phyloP scores from a whole-genome alignment of 2,888 invertebrate species.

The Diaphora mendica region DNA sequence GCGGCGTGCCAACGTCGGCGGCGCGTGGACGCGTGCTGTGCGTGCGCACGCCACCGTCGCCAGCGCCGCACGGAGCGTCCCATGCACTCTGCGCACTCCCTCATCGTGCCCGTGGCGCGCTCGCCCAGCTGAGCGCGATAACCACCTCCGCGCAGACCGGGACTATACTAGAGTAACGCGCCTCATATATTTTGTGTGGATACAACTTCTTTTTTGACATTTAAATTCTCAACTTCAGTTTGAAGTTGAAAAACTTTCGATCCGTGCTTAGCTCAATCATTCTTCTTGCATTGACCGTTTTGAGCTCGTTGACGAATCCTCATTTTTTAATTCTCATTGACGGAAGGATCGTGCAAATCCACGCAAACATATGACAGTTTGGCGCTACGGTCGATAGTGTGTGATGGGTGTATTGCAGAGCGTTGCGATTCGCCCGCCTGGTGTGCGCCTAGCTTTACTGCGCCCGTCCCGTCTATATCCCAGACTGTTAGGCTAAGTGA shows the following conservation, averaged over 20 bases:
- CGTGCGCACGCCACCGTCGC: slow-evolving; percentile 86
- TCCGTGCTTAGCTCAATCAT: background rate
- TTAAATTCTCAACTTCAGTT: background rate
- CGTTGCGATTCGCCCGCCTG: slow-evolving; percentile 31
- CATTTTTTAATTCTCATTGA: background rate
- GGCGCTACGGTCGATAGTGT: slow-evolving; percentile 29
- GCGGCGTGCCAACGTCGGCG: slow-evolving; percentile 87
- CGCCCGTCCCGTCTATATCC: slow-evolving; percentile 65
- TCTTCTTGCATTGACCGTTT: background rate
- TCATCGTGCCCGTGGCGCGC: slow-evolving; percentile 35
- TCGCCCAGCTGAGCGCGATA: slow-evolving; percentile 68
- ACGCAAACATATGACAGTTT: slow-evolving; percentile 20
- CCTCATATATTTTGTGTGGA: slow-evolving; percentile 28
- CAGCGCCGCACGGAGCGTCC: slow-evolving; percentile 68
- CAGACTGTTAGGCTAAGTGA: slow-evolving; percentile 82
- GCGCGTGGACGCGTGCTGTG: slow-evolving; percentile 87
- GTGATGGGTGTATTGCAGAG: slow-evolving; percentile 31
- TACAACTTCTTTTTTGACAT: background rate
- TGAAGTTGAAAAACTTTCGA: background rate
- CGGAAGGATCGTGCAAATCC: slow-evolving; percentile 8
- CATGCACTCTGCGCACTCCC: slow-evolving; percentile 46
- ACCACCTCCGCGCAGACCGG: slow-evolving; percentile 26
- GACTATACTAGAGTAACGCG: slow-evolving; percentile 28
- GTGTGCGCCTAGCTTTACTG: slow-evolving; percentile 45
- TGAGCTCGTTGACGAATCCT: background rate